Percentiles rank a stretch among this genome's conserved stretches.
These are phyloP conservation scores for Protosalanx chinensis DNA, from an alignment of 2,797 vertebrate species.

Conservation along the genomic window DNA sequence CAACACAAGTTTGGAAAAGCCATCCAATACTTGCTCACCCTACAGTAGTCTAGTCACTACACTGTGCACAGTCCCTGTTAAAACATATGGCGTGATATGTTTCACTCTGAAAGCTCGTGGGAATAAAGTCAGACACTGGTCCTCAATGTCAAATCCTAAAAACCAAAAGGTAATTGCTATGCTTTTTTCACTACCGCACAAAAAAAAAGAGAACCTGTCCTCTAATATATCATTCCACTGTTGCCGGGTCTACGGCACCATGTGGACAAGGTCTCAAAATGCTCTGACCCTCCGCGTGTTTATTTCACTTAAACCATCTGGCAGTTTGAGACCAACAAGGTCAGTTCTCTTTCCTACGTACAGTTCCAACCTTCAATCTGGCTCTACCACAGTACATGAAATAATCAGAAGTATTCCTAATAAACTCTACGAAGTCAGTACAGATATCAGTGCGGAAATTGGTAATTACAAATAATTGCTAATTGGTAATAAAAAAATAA, in stretches of 20 bases:
- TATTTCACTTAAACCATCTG: conserved; percentile 68
- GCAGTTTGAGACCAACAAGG: conserved; percentile 58
- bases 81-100: not conserved
- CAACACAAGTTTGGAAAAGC: conserved; percentile 41
- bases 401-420: conserved; percentile 7
- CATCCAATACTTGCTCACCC: no score
- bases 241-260: conserved; percentile 39
- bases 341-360: conserved; percentile 47
- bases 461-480: no score
- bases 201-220: conserved; percentile 3
- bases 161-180: conserved; percentile 9
- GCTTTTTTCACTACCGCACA: not conserved
- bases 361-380: not conserved
- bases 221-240: conserved; percentile 24
- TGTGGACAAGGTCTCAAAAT: conserved; percentile 53
- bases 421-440: conserved; percentile 6
- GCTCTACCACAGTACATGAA: not conserved
- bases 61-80: no score
- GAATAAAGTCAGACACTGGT: conserved; percentile 5
- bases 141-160: conserved; percentile 35
- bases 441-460: not conserved
- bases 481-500: no score
- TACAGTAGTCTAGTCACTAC: no score
- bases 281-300: conserved; percentile 58
- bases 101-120: not conserved